Percentiles rank a stretch among this genome's conserved stretches.
These are phyloP conservation scores for Coleophora deauratella DNA, from an alignment of 2,888 invertebrate species.

Conservation along the genomic window DNA sequence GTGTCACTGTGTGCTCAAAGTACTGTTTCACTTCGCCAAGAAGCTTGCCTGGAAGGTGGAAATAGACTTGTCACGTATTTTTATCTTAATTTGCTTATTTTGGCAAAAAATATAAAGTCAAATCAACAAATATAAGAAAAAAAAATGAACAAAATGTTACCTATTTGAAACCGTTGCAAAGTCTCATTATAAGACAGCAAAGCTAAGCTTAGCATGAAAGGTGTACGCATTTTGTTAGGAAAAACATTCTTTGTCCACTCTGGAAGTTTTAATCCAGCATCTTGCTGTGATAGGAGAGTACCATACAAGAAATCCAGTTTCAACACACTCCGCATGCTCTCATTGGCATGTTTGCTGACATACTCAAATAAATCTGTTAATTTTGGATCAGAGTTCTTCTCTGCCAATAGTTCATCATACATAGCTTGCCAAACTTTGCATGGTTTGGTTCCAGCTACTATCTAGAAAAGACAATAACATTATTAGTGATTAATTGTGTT, in stretches of 20 bases:
- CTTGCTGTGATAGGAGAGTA: conserved; percentile 76
- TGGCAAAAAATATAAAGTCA: too few species aligned
- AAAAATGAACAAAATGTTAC: conserved; percentile 38
- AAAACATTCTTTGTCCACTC: conserved; percentile 82
- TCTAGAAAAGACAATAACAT: conserved; percentile 32
- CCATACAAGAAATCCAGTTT: conserved; percentile 82
- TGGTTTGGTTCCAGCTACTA: conserved; percentile 53
- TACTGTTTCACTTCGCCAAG: conserved; percentile 78
- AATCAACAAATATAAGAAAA: not conserved
- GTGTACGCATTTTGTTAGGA: conserved; percentile 77
- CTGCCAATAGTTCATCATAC: conserved; percentile 62
- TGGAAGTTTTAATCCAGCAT: conserved; percentile 80
- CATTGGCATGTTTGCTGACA: conserved; percentile 68
- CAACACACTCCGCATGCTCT: conserved; percentile 69
- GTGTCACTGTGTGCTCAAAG: conserved; percentile 70
- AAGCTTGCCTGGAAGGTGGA: conserved; percentile 73
- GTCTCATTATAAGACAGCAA: conserved; percentile 80
- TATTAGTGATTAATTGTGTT: not conserved
- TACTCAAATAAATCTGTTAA: conserved; percentile 77
- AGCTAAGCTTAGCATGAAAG: conserved; percentile 80
- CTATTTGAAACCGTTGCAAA: conserved; percentile 82
- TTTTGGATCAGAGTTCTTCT: conserved; percentile 64
- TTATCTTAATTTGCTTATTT: too few species aligned
- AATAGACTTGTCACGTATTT: too few species aligned
- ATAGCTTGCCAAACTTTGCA: conserved; percentile 52